phyloP scores from a whole-genome alignment of 2,113 vertebrate species.

The Podarcis raffonei region DNA sequence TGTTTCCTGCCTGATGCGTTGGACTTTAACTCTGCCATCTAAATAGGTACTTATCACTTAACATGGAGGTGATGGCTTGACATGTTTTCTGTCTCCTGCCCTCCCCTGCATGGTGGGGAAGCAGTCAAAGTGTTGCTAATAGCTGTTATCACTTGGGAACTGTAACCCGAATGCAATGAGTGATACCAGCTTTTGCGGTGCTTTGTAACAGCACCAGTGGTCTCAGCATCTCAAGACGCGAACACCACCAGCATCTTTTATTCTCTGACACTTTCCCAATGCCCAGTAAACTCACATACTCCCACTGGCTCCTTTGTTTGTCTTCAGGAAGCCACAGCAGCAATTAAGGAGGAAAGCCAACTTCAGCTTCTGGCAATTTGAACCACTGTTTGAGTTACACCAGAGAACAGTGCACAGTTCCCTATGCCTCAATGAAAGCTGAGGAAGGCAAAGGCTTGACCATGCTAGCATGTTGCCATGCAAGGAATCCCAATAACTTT shows the following conservation, averaged over 20 bases:
- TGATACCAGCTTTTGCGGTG: conserved; percentile 64
- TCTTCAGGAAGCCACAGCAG: conserved; percentile 8
- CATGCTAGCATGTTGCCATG: neutral
- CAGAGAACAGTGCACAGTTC: neutral
- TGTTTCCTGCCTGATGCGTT: conserved; percentile 70
- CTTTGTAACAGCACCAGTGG: conserved; percentile 50
- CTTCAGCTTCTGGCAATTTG: neutral
- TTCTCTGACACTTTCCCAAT: conserved; percentile 55
- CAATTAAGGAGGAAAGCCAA: neutral
- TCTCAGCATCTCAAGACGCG: conserved; percentile 50
- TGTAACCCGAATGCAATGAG: conserved; percentile 71
- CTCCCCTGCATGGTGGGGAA: conserved; percentile 72
- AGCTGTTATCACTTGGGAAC: conserved; percentile 78
- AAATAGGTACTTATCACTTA: conserved; percentile 81
- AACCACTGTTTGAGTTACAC: neutral
- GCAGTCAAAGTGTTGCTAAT: conserved; percentile 76
- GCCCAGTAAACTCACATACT: conserved; percentile 48
- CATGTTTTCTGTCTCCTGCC: conserved; percentile 74
- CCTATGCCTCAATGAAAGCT: neutral
- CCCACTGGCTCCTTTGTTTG: conserved; percentile 48
- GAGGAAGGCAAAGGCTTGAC: neutral
- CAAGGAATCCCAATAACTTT: neutral
- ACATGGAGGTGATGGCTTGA: conserved; percentile 75
- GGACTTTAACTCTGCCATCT: conserved; percentile 73
- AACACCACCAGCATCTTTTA: conserved; percentile 51